Evolutionary conservation across 2,797 vertebrate species (phyloP).

Genomic region (Alauda arvensis): DNA sequence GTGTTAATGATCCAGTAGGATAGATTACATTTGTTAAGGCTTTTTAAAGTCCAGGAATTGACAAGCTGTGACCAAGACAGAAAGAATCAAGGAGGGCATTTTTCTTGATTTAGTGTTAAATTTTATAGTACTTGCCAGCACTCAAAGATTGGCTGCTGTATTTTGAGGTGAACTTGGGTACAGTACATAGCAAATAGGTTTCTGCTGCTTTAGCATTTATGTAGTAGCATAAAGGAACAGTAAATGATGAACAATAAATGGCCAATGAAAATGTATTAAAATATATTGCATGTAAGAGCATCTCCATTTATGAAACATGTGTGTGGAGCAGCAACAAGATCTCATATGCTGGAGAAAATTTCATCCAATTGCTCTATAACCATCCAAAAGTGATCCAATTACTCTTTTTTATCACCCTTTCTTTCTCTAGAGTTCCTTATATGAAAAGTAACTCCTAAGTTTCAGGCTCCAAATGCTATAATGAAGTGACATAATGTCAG

Average conservation of each 20-base stretch:
- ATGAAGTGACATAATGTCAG: neutral
- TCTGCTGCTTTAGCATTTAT: slow-evolving; percentile 24
- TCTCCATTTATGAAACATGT: neutral
- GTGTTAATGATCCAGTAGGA: neutral
- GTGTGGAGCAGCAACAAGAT: neutral
- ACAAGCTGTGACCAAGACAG: neutral
- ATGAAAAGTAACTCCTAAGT: neutral
- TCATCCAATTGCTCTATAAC: neutral
- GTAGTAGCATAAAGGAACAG: neutral
- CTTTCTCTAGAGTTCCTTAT: neutral
- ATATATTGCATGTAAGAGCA: neutral
- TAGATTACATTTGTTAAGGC: neutral
- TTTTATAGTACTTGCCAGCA: neutral
- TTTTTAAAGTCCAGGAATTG: neutral
- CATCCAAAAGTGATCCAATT: neutral
- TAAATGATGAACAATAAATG: neutral
- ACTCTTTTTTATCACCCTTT: neutral
- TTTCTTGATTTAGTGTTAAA: neutral
- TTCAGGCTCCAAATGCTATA: neutral
- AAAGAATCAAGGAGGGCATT: neutral
- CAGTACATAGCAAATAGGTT: neutral
- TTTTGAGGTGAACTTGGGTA: neutral
- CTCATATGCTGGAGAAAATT: neutral
- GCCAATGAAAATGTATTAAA: neutral
- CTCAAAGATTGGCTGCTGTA: neutral